phyloP scores from a whole-genome alignment of 2,113 vertebrate genomes.

The Macrotus californicus region DNA sequence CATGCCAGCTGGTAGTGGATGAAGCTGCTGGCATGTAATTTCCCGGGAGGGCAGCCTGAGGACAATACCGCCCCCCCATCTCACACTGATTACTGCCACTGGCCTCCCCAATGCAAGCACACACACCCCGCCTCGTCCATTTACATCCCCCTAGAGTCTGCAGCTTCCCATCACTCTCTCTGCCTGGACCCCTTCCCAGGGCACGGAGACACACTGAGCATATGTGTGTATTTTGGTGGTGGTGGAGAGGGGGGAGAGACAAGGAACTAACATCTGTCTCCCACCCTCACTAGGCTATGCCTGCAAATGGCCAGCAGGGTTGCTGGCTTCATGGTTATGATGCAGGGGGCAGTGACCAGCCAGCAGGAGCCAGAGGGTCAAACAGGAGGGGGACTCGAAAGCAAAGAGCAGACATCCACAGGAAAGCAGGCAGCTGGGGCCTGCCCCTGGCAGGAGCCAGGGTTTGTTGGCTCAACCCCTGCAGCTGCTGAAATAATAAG shows the following conservation, averaged over 20 bases:
- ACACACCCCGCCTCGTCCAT: background rate
- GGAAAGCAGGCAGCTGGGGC: slow-evolving; percentile 49
- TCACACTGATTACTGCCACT: slow-evolving; percentile 17
- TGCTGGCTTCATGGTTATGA: slow-evolving; percentile 50
- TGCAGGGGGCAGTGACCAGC: slow-evolving; percentile 52
- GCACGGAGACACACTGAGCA: background rate
- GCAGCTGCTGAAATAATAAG: slow-evolving; percentile 57
- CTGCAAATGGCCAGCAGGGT: slow-evolving; percentile 56
- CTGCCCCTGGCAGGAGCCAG: slow-evolving; percentile 2
- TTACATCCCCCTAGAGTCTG: slow-evolving; percentile 44
- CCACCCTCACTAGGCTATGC: background rate
- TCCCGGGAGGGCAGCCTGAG: slow-evolving; percentile 38
- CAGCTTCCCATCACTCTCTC: slow-evolving; percentile 15
- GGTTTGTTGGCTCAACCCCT: slow-evolving; percentile 25
- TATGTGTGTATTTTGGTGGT: background rate
- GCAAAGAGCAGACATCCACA: slow-evolving; percentile 71
- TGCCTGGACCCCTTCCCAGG: slow-evolving; percentile 41
- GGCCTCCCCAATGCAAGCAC: background rate
- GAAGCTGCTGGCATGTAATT: slow-evolving; percentile 61
- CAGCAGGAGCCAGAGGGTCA: slow-evolving; percentile 24
- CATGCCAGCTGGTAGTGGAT: slow-evolving; percentile 54
- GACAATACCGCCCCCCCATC: background rate
- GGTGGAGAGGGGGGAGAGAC: background rate
- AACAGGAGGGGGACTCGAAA: slow-evolving; percentile 64
- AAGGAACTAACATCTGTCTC: slow-evolving; percentile 24